These are phyloP conservation scores for Anguilla anguilla DNA, from an alignment of 2,797 vertebrate species.

Conservation along the genomic window DNA sequence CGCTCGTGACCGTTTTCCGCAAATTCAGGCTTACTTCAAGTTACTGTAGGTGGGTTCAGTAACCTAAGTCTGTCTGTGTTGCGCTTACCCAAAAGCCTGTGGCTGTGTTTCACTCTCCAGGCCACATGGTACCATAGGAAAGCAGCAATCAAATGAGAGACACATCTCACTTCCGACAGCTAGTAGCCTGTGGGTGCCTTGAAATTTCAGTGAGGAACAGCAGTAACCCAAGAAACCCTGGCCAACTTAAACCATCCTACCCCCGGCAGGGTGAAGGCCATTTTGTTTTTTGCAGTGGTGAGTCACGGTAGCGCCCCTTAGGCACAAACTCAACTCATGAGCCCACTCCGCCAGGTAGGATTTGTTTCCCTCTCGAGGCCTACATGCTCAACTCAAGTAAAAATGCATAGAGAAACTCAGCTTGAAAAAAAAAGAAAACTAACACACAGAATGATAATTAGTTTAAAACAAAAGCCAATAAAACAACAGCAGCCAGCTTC, in stretches of 20 bases:
- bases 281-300: neutral
- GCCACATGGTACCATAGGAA: neutral
- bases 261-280: neutral
- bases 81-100: neutral
- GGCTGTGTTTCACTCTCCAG: neutral
- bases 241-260: neutral
- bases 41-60: neutral
- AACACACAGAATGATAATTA: neutral
- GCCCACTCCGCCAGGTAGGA: neutral
- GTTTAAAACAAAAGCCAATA: neutral
- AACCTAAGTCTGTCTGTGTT: neutral
- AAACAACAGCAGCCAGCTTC: neutral
- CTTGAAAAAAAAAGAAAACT: neutral
- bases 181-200: neutral
- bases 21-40: neutral
- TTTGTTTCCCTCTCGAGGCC: neutral
- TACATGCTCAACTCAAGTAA: neutral
- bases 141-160: conserved; percentile 1
- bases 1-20: neutral
- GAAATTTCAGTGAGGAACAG: neutral
- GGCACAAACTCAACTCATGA: neutral
- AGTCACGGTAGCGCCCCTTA: neutral
- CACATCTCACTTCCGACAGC: conserved; percentile 7
- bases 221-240: neutral
- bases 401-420: neutral